A percentile compares a stretch with the other conserved stretches of the same genome.
Evolutionary conservation across 2,888 invertebrate genomes (phyloP).

Genomic region (Diplazon laetatorius): DNA sequence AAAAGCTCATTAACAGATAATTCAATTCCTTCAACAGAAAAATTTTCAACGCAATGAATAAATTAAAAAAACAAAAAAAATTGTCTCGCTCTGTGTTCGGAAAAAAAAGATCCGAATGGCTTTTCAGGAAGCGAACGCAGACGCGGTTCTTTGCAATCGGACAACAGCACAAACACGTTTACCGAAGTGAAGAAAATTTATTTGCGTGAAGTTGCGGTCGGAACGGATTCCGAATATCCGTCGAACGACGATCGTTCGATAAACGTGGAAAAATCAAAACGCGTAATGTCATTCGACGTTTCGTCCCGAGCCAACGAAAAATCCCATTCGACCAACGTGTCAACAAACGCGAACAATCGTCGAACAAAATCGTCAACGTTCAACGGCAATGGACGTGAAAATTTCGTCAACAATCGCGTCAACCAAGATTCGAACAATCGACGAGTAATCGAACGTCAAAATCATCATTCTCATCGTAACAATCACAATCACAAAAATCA

Average conservation of each 20-base stretch:
- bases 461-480: constrained; percentile 49
- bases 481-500: constrained; percentile 49
- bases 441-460: constrained; percentile 46
- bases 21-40: too few relatives aligned
- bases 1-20: too few relatives aligned
- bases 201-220: constrained; percentile 79
- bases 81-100: neutral
- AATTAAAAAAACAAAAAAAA: too few relatives aligned
- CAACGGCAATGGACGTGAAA: constrained; percentile 58
- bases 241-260: constrained; percentile 35
- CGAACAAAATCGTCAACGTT: constrained; percentile 59
- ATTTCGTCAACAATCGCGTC: constrained; percentile 68
- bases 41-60: too few relatives aligned
- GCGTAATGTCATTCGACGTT: constrained; percentile 69
- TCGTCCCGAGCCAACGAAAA: constrained; percentile 53
- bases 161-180: constrained; percentile 50
- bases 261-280: constrained; percentile 71
- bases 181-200: constrained; percentile 78
- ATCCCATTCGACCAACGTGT: constrained; percentile 51
- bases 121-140: constrained; percentile 61
- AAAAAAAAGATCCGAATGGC: constrained; percentile 1
- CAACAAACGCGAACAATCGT: constrained; percentile 58
- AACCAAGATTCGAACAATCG: constrained; percentile 67
- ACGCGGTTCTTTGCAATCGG: constrained; percentile 52
- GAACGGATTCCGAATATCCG: constrained; percentile 75